These are phyloP conservation scores for Oreochromis mossambicus DNA, from an alignment of 2,797 vertebrate species.

Conservation along the genomic window DNA sequence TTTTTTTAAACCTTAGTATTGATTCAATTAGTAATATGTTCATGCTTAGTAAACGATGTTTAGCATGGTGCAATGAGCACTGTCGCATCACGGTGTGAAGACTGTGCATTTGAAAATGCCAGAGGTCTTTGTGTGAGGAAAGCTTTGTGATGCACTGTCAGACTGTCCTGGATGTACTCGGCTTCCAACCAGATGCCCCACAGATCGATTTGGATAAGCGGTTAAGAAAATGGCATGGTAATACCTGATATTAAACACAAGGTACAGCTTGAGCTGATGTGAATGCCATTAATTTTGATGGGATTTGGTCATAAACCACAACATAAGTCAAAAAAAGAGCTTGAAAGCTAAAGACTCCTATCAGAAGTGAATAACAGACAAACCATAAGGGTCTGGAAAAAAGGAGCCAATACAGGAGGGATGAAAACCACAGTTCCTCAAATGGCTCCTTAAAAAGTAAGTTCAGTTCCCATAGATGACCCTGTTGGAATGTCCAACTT, in stretches of 20 bases:
- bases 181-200: background rate
- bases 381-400: background rate
- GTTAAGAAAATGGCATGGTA: background rate
- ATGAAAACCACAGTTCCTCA: background rate
- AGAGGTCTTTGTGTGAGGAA: background rate
- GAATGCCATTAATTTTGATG: background rate
- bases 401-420: background rate
- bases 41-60: background rate
- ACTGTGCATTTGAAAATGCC: background rate
- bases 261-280: background rate
- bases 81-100: background rate
- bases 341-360: background rate
- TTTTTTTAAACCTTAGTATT: background rate
- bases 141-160: background rate
- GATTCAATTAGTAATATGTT: background rate
- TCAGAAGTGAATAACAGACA: background rate
- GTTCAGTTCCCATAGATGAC: background rate
- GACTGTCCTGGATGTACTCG: background rate
- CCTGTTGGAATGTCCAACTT: rapidly evolving
- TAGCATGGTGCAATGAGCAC: background rate
- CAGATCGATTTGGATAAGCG: background rate
- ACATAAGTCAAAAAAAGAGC: background rate
- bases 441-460: background rate
- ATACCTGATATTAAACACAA: background rate
- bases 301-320: background rate